Base-by-base conservation (phyloP, 2,888 invertebrate species). In the Lumbricus terrestris region DNA sequence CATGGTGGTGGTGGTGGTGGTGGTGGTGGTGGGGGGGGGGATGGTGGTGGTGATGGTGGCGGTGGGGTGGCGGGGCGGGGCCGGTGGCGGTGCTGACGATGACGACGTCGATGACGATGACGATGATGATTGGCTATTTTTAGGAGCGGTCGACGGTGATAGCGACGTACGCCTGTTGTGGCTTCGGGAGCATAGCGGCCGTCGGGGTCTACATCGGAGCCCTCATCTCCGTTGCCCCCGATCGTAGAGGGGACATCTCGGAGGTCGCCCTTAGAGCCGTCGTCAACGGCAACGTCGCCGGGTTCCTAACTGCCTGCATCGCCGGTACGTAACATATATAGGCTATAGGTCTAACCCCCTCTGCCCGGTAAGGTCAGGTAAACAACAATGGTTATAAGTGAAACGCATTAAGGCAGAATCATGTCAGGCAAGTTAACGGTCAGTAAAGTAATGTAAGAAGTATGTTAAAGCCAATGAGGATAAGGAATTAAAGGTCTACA, bases 91-190 rank as follows among this genome's bases (percentile, higher is more conserved):
- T 11, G 29, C 13, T 11, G n/a, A n/a, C 13, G 69, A n/a, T 16
- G 1, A 69, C 69, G n/a, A 69, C 13, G 29, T n/a, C n/a, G n/a
- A n/a, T 69, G n/a, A n/a, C 11, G 29, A 23, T 54, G 83, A 83
- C 20, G 34, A 83, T 33, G 82, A 82, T 18, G 82, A 82, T 18
- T 83, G 83, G 34, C 33, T 83, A 82, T 33, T 4, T 91, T 13
- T 90, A 92, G 92, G 92, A 91, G 40, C 90, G 92, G 37, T 92
- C 92, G 37, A 89, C 88, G 33, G 92, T 92, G 47, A 91, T 92
- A 42, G 92, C 92, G 23, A 92, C 92, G 18, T 92, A 92, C 88
- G 92, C 92, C 4, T 92, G 92, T 82, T 92, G 92, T 89, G 92
- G 92, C 20, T 92, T 92, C 89, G 92, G 92, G 13, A 91, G 91